Percentiles rank a stretch among this genome's conserved stretches.
Evolutionary conservation across 2,797 vertebrate genomes (phyloP).

Genomic region (Catamblyrhynchus diadema): DNA sequence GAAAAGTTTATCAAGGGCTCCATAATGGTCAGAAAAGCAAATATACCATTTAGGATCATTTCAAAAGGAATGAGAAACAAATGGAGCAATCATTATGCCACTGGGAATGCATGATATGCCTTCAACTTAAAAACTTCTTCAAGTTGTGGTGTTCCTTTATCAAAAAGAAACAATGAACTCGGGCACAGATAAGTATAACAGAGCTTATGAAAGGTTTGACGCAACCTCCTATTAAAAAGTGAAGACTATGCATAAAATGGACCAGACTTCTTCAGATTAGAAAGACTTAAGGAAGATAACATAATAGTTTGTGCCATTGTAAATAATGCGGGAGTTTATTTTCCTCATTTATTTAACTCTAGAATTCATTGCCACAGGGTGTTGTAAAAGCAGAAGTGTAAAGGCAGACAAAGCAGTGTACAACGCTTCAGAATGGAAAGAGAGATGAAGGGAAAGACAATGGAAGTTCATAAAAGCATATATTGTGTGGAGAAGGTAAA

Average conservation of each 20-base stretch:
- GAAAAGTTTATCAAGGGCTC: background rate
- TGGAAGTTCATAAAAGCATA: background rate
- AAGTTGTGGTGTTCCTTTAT: background rate
- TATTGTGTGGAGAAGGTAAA: background rate
- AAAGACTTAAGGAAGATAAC: background rate
- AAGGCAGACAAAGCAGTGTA: background rate
- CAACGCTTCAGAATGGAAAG: background rate
- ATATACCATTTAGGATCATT: background rate
- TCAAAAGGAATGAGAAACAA: background rate
- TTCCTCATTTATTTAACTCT: background rate
- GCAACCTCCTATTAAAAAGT: background rate
- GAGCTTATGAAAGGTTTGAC: background rate
- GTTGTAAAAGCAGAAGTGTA: background rate
- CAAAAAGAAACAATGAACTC: background rate
- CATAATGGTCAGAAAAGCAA: background rate
- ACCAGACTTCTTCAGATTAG: background rate
- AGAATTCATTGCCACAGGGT: background rate
- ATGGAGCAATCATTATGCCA: background rate
- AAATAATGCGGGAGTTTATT: background rate
- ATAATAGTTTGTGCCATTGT: background rate
- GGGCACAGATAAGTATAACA: background rate
- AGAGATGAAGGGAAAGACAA: background rate
- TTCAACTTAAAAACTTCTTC: background rate
- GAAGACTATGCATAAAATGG: background rate
- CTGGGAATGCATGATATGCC: background rate